Conservation (phyloP, 2,113 vertebrate genomes). For the Pongo pygmaeus region DNA sequence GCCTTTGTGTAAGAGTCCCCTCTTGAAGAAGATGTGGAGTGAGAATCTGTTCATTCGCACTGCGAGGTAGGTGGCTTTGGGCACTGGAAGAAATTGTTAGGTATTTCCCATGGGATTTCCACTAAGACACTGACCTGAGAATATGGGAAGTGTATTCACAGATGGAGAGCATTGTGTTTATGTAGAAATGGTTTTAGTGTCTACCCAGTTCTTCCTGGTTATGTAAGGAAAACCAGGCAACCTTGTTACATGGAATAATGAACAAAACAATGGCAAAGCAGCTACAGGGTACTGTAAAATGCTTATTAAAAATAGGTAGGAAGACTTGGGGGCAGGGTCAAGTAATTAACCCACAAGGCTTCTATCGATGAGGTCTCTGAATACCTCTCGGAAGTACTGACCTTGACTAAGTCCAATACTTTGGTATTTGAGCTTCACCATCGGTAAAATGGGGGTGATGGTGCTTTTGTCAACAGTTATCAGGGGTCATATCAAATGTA, state of each 20-base stretch:
- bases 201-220: background rate
- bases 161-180: background rate
- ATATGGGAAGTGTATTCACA: background rate
- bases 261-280: background rate
- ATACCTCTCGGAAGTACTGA: background rate
- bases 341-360: background rate
- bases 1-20: background rate
- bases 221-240: background rate
- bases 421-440: background rate
- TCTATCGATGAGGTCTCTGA: background rate
- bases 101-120: background rate
- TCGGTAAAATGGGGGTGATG: background rate
- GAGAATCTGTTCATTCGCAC: background rate
- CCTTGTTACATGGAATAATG: background rate
- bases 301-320: background rate
- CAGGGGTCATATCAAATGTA: background rate
- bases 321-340: background rate
- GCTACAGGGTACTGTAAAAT: background rate
- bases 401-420: background rate
- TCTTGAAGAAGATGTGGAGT: background rate
- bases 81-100: background rate
- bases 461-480: background rate
- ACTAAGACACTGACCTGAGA: background rate
- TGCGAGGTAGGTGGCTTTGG: background rate
- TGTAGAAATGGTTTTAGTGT: background rate